Evolutionary conservation across 2,888 invertebrate species (phyloP).

Genomic region (Cephus pygmeus): DNA sequence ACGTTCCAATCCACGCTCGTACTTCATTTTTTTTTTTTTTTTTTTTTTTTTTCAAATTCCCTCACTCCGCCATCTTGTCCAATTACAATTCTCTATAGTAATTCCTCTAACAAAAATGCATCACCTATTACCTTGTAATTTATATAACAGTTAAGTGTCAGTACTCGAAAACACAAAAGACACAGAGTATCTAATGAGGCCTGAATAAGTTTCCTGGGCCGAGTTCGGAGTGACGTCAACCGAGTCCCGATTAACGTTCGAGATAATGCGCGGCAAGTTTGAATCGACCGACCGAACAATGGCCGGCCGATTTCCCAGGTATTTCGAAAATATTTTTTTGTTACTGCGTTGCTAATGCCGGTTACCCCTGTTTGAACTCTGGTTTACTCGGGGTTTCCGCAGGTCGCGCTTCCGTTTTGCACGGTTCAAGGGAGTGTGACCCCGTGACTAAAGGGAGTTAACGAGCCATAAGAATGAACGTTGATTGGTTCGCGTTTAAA

Average conservation of each 20-base stretch:
- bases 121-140: not conserved
- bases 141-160: not conserved
- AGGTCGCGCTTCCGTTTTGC: not conserved
- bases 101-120: not conserved
- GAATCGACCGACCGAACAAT: not conserved
- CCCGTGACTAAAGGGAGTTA: not conserved
- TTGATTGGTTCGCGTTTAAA: not conserved
- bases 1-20: not conserved
- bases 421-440: not conserved
- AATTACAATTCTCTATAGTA: not conserved
- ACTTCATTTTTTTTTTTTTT: no score
- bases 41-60: no score
- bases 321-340: not conserved
- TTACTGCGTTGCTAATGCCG: not conserved
- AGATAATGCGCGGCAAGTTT: not conserved
- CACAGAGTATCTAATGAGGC: not conserved
- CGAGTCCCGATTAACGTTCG: not conserved
- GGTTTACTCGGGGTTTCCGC: not conserved
- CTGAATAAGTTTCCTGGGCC: not conserved
- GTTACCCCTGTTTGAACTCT: not conserved
- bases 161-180: no score
- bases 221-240: not conserved
- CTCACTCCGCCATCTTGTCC: not conserved
- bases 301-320: not conserved
- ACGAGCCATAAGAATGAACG: not conserved